Percentiles rank a stretch among this genome's conserved stretches.
phyloP scores from a whole-genome alignment of 2,888 invertebrate species.

The Nudaria mundana region DNA sequence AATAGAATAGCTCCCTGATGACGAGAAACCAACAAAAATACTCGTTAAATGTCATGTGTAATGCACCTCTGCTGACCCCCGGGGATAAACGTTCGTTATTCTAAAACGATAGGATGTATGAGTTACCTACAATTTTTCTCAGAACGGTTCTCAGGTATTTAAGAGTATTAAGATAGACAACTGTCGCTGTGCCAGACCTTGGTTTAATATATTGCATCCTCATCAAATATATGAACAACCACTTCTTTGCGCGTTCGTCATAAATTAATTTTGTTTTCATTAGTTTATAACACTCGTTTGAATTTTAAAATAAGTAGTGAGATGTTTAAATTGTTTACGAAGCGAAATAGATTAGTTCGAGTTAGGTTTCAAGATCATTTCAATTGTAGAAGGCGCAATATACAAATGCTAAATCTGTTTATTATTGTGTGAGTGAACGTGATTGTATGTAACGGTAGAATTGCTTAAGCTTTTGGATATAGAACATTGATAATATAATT shows the following conservation, averaged over 20 bases:
- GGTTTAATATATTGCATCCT: conserved; percentile 55
- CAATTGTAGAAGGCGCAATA: conserved; percentile 4
- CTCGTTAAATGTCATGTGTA: no score
- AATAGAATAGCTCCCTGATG: no score
- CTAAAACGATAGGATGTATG: no score
- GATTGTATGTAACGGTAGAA: background rate
- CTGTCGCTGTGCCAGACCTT: conserved; percentile 55
- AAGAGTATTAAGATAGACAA: conserved; percentile 55
- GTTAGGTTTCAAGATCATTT: conserved; percentile 9
- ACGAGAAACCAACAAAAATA: no score
- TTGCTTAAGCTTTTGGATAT: no score
- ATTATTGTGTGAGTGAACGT: background rate
- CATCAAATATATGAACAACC: conserved; percentile 40
- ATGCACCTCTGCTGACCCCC: no score
- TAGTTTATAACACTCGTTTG: background rate
- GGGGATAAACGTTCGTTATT: no score
- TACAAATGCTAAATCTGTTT: background rate
- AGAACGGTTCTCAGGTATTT: conserved; percentile 26
- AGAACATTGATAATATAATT: no score
- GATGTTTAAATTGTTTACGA: conserved; percentile 2
- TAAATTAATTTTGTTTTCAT: background rate
- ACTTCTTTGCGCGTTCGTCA: conserved; percentile 23
- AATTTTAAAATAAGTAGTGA: background rate
- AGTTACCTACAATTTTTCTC: no score
- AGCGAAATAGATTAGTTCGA: conserved; percentile 2